Base-by-base conservation (phyloP, 2,888 invertebrate species). In the Dexiosoma caninum region DNA sequence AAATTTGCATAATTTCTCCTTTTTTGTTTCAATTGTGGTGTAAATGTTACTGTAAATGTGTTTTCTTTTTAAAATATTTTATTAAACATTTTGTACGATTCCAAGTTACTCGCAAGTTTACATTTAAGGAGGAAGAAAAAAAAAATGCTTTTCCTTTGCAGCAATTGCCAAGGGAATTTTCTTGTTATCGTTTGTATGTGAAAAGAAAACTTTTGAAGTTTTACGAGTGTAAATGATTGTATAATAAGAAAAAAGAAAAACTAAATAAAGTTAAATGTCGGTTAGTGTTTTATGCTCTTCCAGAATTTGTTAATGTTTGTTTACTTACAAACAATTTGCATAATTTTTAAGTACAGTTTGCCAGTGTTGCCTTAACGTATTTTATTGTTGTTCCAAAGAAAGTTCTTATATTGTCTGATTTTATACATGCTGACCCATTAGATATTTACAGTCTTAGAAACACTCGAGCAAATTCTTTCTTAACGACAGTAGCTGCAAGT, bases 161-260 rank as follows among this genome's bases (percentile, higher is more conserved):
- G 9, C 46, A 46, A 55, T 46, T 64, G 64, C 64, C 64, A 53
- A 30, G 64, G 72, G 72, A 37, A 37, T 44, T 64, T 46, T 21
- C 9, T 27, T 62, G 23, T 35, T 72, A 44, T 44, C 44, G 23
- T 32, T 53, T 44, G 62, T 35, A 44, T 40, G 60, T 37, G 12
- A 6, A 9, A 44, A 37, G 21, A 16, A 70, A 70, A 64, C 44
- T 64, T 74, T 74, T 55, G n/a, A 64, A 64, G 55, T 71, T 49
- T 30, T 49, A 19, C 16, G 16, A 49, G 2, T 9, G 6, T 30
- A 30, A 67, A 42, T 40, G 51, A 6, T 37, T 64, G 64, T 60
- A 49, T 21, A 16, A 12, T 19, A 57, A 27, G 40, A 57, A 70
- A 51, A 8, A 12, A 9, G 44, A 30, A 59, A 49, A 71, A 53